These are phyloP conservation scores for Nannobrachium achirus DNA, from an alignment of 2,113 vertebrate species.

Conservation along the genomic window DNA sequence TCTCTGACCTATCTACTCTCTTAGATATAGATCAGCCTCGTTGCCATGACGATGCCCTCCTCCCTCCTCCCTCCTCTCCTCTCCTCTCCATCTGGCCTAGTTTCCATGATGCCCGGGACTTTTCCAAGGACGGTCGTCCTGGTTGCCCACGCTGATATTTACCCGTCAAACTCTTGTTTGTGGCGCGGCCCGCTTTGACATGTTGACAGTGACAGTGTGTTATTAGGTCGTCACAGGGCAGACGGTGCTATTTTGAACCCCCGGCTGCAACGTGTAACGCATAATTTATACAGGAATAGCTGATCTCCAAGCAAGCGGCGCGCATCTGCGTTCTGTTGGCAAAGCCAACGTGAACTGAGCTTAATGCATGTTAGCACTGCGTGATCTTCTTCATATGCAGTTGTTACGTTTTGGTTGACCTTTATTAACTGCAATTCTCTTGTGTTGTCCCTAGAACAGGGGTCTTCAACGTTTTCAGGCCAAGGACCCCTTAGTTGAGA, in stretches of 20 bases:
- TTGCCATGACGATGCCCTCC: conserved; percentile 35
- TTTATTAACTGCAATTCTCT: no score
- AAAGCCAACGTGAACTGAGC: no score
- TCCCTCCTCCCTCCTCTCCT: conserved; percentile 11
- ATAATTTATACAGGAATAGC: background rate
- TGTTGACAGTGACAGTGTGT: conserved; percentile 18
- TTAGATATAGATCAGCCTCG: conserved; percentile 39
- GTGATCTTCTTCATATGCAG: no score
- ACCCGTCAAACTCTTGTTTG: conserved; percentile 31
- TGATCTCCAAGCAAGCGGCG: no score
- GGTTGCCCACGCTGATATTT: conserved; percentile 34
- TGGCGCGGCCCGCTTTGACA: conserved; percentile 15
- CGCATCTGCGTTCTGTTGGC: no score
- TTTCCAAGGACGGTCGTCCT: background rate
- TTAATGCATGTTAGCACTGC: no score
- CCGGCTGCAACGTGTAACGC: background rate
- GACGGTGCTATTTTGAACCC: conserved; percentile 40
- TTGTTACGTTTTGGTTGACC: no score
- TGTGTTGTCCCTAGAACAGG: no score
- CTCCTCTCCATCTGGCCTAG: background rate
- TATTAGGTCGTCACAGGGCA: conserved; percentile 43
- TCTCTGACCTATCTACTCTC: conserved; percentile 45
- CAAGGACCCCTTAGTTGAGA: no score
- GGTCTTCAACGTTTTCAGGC: no score
- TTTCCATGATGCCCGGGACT: conserved; percentile 30